Base-by-base conservation (phyloP, 2,113 vertebrate species). In the Ammodramus savannarum region DNA sequence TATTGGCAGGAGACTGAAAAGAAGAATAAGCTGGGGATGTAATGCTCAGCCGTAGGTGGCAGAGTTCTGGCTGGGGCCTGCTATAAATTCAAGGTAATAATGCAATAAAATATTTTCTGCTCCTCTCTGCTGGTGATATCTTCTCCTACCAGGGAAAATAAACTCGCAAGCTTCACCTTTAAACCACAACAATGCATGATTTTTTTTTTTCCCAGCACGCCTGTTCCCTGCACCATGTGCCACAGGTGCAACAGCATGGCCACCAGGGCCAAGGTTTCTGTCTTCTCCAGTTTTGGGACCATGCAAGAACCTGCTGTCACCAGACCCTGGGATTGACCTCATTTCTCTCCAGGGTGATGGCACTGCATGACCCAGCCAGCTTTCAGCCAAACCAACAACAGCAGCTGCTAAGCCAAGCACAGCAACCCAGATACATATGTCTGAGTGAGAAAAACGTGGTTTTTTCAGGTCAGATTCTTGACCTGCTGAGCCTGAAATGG, bases 121-220 rank as follows among this genome's bases (percentile, higher is more conserved):
- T 48, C 6, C 13, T 38, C 36, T 57, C 5, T 68, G 22, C 18
- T 21, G 7, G 16, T 31, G 34, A 46, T 10, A 6, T 34, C 69
- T 11, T 69, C 38, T 11, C 39, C 10, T 68, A 54, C 7, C 36
- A 48, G 29, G 9, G 8, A 54, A 57, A 86, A 38, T 4, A 72
- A 49, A 11, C 20, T 58, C 2, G 0, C 1, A 6, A 72, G 4
- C 13, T 57, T 90, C 51, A 27, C 13, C 23, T 68, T 68, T 59
- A 44, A 61, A 13, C 20, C 1, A 0, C 23, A 54, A 15, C 11
- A 46, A 8, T 0, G 1, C 12, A n/a, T 1, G 5, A 3, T 32
- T 31, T 21, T 38, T 44, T 44, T 44, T 46, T 51, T 16, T n/a
- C n/a, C 39, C 49, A 25, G 7, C 9, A 4, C 3, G 8, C 18